phyloP scores from a whole-genome alignment of 2,888 invertebrate genomes.

The Phymatocera aterrima region DNA sequence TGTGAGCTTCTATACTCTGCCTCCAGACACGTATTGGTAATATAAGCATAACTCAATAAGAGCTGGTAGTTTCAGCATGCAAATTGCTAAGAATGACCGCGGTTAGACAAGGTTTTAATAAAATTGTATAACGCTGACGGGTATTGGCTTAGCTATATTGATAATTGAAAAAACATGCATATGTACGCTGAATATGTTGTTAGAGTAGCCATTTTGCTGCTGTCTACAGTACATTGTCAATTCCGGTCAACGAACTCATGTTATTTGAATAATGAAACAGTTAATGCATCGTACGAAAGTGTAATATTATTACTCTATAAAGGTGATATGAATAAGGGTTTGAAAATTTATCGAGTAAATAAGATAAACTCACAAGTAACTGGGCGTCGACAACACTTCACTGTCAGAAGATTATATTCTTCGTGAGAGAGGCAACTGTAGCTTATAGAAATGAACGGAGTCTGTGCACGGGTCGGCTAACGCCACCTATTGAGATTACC shows the following conservation, averaged over 20 bases:
- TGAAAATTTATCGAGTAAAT: slow-evolving; percentile 56
- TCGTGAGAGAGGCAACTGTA: slow-evolving; percentile 31
- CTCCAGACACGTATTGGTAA: neutral
- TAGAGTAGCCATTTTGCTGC: slow-evolving; percentile 71
- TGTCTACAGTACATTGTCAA: slow-evolving; percentile 46
- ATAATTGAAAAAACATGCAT: slow-evolving; percentile 39
- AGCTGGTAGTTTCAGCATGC: neutral
- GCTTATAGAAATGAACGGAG: neutral
- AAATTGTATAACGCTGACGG: neutral
- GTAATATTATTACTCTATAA: slow-evolving; percentile 1
- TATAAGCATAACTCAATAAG: neutral
- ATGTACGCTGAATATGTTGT: slow-evolving; percentile 61
- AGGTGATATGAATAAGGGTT: neutral
- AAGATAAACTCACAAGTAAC: slow-evolving; percentile 67
- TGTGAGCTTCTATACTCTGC: slow-evolving; percentile 27
- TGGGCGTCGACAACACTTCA: slow-evolving; percentile 70
- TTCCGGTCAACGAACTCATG: slow-evolving; percentile 45
- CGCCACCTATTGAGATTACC: slow-evolving; percentile 18
- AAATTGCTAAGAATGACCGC: neutral
- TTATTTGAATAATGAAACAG: neutral
- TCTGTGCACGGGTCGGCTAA: neutral
- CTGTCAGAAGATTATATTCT: slow-evolving; percentile 60
- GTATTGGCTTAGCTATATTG: neutral
- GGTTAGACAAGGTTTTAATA: neutral
- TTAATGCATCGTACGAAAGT: neutral